phyloP scores from a whole-genome alignment of 2,113 vertebrate genomes.

The Cepphus grylle region DNA sequence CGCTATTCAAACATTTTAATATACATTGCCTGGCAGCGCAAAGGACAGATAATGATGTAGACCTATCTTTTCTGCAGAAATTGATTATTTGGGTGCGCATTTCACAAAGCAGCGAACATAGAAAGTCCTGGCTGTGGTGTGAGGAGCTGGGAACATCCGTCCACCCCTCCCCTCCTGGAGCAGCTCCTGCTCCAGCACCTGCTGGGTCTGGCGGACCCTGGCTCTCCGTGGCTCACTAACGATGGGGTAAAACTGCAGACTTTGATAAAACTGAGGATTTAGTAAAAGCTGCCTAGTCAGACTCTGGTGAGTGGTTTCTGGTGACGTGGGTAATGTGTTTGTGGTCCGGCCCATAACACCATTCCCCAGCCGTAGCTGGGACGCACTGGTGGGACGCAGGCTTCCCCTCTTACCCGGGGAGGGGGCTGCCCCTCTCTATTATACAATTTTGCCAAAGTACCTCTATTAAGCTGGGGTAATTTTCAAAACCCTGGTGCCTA shows the following conservation, averaged over 20 bases:
- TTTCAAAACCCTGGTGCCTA: neutral
- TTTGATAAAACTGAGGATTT: neutral
- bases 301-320: neutral
- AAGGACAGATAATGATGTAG: neutral
- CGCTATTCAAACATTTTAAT: neutral
- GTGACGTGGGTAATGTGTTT: accelerated
- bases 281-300: neutral
- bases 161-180: neutral
- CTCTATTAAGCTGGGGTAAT: neutral
- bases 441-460: neutral
- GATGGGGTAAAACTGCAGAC: neutral
- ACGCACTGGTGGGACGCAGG: neutral
- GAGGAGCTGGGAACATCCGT: neutral
- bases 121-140: neutral
- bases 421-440: neutral
- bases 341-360: accelerated
- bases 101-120: neutral
- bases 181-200: neutral
- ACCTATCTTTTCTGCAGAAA: neutral
- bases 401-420: accelerated
- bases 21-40: neutral
- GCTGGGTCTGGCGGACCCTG: accelerated
- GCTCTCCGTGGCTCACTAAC: accelerated
- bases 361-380: neutral
- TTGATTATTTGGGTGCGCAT: neutral